A percentile compares a stretch with the other conserved stretches of the same genome.
Conservation (phyloP, 2,113 vertebrate species). For the Apistogramma diplotaenia region DNA sequence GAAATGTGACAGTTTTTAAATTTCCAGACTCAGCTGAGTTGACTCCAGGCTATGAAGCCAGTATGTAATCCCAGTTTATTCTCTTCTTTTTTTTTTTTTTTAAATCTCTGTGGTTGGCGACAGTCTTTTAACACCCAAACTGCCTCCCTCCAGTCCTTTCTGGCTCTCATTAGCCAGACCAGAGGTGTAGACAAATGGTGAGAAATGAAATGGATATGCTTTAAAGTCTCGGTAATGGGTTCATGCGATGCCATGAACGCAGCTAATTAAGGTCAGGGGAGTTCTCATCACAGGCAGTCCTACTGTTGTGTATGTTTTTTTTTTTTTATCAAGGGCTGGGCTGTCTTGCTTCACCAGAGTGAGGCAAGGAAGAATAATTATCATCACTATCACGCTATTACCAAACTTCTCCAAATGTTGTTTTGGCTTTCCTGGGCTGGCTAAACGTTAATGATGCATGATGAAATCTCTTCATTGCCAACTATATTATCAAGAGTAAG, state of each 20-base stretch:
- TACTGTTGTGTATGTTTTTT: constrained; percentile 63
- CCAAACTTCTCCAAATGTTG: constrained; percentile 7
- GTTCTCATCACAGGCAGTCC: constrained; percentile 56
- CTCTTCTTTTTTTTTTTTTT: neutral
- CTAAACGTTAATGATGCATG: constrained; percentile 1
- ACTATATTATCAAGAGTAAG: neutral
- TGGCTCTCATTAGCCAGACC: constrained; percentile 67
- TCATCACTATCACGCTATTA: constrained; percentile 9
- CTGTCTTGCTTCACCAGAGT: constrained; percentile 26
- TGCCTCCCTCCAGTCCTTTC: constrained; percentile 17
- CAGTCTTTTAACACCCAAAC: constrained; percentile 19
- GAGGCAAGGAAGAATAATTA: constrained; percentile 46
- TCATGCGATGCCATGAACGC: constrained; percentile 67
- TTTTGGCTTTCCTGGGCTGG: neutral
- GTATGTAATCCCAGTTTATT: constrained; percentile 39
- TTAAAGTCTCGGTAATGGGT: constrained; percentile 76
- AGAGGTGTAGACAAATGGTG: constrained; percentile 64
- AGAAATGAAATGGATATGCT: constrained; percentile 75
- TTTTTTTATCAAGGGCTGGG: constrained; percentile 62
- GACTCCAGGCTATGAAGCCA: constrained; percentile 41
- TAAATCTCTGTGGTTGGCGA: constrained; percentile 15
- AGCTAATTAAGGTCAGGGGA: constrained; percentile 77
- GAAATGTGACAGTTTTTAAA: constrained; percentile 37
- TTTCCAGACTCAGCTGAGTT: constrained; percentile 35
- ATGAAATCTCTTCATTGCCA: constrained; percentile 4